Evolutionary conservation across 1,140 invertebrate species (phyloP).

Genomic region (Pachypeltis micranthus): DNA sequence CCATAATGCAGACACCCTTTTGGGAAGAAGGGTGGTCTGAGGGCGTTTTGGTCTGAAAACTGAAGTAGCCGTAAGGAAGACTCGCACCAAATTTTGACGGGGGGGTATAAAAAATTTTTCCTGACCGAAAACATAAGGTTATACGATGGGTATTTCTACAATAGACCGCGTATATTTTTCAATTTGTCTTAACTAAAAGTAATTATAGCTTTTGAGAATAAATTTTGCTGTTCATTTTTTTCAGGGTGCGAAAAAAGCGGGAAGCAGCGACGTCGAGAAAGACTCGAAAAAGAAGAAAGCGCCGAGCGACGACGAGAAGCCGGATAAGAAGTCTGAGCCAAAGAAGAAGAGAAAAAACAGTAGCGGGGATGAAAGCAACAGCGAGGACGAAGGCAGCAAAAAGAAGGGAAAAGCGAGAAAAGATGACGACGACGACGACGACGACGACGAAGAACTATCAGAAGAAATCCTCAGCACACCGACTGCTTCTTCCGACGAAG

Average conservation of each 20-base stretch:
- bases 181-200: too few species aligned
- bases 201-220: too few species aligned
- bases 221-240: too few species aligned
- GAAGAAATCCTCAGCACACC: constrained; percentile 36
- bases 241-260: constrained; percentile 3
- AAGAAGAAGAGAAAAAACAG: constrained; percentile 26
- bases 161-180: too few species aligned
- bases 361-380: constrained; percentile 30
- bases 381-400: constrained; percentile 30
- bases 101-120: too few species aligned
- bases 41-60: too few species aligned
- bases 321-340: constrained; percentile 23
- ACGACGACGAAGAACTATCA: constrained; percentile 34
- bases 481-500: constrained; percentile 34
- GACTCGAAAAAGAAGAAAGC: constrained; percentile 6
- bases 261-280: background rate
- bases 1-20: too few species aligned
- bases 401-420: constrained; percentile 18
- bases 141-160: too few species aligned
- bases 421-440: constrained; percentile 20
- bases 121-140: too few species aligned
- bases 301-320: constrained; percentile 30
- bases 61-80: too few species aligned
- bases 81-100: too few species aligned
- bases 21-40: too few species aligned